Conservation (phyloP, 2,113 vertebrate genomes). For the Bubo scandiacus region DNA sequence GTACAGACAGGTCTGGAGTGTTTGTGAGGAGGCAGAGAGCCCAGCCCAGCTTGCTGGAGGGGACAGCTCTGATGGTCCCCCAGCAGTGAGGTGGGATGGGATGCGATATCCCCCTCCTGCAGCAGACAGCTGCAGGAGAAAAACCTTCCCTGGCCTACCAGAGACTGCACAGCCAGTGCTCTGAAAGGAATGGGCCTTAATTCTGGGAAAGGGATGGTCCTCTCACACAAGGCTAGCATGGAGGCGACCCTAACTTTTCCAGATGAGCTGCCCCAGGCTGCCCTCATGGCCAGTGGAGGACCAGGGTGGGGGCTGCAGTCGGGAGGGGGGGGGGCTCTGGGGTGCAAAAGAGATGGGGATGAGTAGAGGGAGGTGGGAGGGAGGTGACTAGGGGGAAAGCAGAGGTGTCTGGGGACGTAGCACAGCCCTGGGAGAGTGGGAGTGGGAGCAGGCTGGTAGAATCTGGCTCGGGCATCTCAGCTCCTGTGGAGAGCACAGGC, state of each 20-base stretch:
- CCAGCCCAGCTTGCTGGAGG: not conserved
- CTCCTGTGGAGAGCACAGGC: not conserved
- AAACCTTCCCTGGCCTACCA: not conserved
- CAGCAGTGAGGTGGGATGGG: not conserved
- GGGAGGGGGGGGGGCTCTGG: fast-evolving
- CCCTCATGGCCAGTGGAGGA: not conserved
- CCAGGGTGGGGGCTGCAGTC: fast-evolving
- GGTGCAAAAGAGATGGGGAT: not conserved
- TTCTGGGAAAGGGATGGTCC: not conserved
- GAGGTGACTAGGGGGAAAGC: not conserved
- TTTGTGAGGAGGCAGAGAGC: not conserved
- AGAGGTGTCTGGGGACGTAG: not conserved
- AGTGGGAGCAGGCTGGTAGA: not conserved
- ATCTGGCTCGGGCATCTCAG: not conserved
- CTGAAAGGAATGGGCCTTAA: not conserved
- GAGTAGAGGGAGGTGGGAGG: not conserved
- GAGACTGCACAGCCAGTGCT: not conserved
- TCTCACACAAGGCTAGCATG: not conserved
- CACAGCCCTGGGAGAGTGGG: not conserved
- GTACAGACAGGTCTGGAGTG: not conserved
- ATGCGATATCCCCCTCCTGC: not conserved
- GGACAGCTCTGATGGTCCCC: not conserved
- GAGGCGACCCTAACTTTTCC: not conserved
- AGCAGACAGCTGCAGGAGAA: not conserved
- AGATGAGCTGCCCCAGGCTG: not conserved